A percentile compares a stretch with the other conserved stretches of the same genome.
Conservation (phyloP, 2,797 vertebrate species). For the Dicrostonyx torquatus region DNA sequence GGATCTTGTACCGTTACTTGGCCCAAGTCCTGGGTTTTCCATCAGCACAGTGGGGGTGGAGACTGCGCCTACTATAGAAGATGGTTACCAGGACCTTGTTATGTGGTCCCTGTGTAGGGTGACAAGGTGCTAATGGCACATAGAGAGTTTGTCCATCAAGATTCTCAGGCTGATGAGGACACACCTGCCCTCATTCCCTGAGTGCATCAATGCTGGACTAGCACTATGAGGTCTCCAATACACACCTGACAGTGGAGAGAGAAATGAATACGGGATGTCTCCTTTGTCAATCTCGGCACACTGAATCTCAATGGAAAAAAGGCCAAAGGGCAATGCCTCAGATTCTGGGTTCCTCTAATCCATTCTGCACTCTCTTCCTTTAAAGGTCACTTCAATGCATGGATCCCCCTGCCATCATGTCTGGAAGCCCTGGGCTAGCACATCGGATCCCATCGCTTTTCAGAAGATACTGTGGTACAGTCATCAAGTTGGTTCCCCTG, state of each 20-base stretch:
- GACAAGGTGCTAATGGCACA: not conserved
- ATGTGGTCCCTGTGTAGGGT: not conserved
- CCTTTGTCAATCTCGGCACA: not conserved
- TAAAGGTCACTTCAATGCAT: too few species aligned
- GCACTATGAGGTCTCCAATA: not conserved
- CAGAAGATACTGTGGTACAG: not conserved
- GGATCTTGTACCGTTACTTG: not conserved
- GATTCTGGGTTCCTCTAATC: too few species aligned
- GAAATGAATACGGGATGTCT: fast-evolving
- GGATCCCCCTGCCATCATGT: not conserved
- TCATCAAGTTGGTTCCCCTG: not conserved
- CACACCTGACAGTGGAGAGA: not conserved
- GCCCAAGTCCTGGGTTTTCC: not conserved
- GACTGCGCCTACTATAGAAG: not conserved
- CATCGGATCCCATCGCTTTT: not conserved
- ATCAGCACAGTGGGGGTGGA: not conserved
- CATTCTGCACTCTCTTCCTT: not conserved
- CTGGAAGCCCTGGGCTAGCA: not conserved
- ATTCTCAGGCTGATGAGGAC: not conserved
- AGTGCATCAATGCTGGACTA: not conserved
- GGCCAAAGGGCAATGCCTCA: not conserved
- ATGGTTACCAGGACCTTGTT: not conserved
- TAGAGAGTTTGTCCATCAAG: not conserved
- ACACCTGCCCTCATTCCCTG: not conserved
- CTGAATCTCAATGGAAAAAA: not conserved